Evolutionary conservation across 2,888 invertebrate genomes (phyloP).

Genomic region (Drosophila niveifrons): DNA sequence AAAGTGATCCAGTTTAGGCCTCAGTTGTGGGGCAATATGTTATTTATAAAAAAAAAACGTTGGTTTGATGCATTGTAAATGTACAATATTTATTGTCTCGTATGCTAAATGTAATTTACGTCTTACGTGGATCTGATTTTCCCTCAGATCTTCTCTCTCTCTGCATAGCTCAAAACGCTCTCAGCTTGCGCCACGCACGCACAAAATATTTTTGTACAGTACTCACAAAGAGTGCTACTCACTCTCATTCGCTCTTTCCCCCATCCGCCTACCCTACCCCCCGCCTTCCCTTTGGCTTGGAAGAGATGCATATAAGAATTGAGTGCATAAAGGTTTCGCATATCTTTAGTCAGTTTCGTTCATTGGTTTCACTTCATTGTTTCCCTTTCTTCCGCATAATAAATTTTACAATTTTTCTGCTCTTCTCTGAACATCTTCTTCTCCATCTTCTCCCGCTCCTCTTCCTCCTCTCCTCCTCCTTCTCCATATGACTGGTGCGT

Average conservation of each 20-base stretch:
- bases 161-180: background rate
- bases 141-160: background rate
- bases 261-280: background rate
- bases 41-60: slow-evolving; percentile 66
- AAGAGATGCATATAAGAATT: slow-evolving; percentile 4
- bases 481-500: slow-evolving; percentile 10
- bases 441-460: background rate
- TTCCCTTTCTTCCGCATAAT: slow-evolving; percentile 5
- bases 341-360: slow-evolving; percentile 34
- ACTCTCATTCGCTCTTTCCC: slow-evolving; percentile 3
- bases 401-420: background rate
- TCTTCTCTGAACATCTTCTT: slow-evolving; percentile 6
- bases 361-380: slow-evolving; percentile 50
- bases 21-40: slow-evolving; percentile 43
- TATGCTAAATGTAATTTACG: slow-evolving; percentile 23
- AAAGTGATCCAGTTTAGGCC: slow-evolving; percentile 66
- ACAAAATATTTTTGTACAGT: slow-evolving; percentile 21
- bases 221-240: slow-evolving; percentile 16
- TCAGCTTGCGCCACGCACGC: slow-evolving; percentile 10
- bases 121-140: slow-evolving; percentile 42
- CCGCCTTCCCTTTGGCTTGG: background rate
- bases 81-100: slow-evolving; percentile 50
- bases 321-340: slow-evolving; percentile 49
- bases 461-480: background rate
- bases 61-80: slow-evolving; percentile 65